Base-by-base conservation (phyloP, 2,888 invertebrate genomes). In the Lampropteryx suffumata region DNA sequence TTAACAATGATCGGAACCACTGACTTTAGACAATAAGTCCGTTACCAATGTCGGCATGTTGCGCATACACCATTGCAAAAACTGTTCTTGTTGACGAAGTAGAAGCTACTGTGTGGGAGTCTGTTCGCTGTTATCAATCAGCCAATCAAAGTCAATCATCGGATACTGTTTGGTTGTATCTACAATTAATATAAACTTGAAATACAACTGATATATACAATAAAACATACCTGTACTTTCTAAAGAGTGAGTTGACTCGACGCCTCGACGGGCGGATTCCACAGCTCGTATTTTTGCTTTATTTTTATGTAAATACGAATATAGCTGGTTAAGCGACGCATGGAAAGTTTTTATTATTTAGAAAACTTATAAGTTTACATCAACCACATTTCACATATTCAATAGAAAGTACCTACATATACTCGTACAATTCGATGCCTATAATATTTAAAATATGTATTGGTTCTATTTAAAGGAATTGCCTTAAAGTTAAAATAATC, bases 61-160 rank as follows among this genome's bases (percentile, higher is more conserved):
- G 70, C 62, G 69, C 64, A 37, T 27, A 36, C 75, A 65, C 70
- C 74, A 68, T 71, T 72, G 72, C 60, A 68, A 41, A 32, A 41
- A 47, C 28, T 52, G 71, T 62, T 84, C 82, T 80, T 79, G 81
- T 71, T 70, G 79, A 65, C 69, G 81, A 68, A 53, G 77, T 73
- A 70, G 75, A 68, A 73, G 75, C 78, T 87, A 88, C 71, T 85
- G 82, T 68, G 82, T 70, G 55, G 85, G 62, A 54, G 87, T 69
- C 59, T 82, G 77, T 70, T 86, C 88, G 80, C 76, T 82, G 84
- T 82, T 85, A 87, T 76, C 78, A 67, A 90, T 80, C 83, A 90
- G 90, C 90, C 90, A 90, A 88, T 90, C 90, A 87, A 89, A 90
- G 89, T 90, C 90, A 85, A 90, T 82, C 89, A 90, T 89, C 87